A percentile compares a stretch with the other conserved stretches of the same genome.
phyloP scores from a whole-genome alignment of 2,888 invertebrate genomes.

The Leptarthrus brevirostris region DNA sequence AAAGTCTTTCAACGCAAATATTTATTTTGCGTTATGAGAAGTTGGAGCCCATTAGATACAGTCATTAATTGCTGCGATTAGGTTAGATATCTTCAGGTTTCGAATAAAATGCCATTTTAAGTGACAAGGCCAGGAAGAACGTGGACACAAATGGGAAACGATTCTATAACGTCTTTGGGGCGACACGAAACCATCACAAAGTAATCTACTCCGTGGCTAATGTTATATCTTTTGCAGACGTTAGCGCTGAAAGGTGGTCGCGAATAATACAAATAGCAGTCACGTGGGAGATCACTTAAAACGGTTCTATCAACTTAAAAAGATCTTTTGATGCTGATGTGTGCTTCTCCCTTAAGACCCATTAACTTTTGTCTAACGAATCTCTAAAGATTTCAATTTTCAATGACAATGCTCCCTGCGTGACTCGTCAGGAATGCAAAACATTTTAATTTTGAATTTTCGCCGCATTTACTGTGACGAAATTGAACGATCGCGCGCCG shows the following conservation, averaged over 20 bases:
- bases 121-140: background rate
- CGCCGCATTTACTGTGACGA: background rate
- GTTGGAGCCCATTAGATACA: background rate
- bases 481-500: background rate
- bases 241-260: background rate
- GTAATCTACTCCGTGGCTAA: background rate
- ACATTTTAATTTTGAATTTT: background rate
- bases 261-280: slow-evolving; percentile 16
- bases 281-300: slow-evolving; percentile 12
- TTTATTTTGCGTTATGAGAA: background rate
- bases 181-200: background rate
- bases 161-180: background rate
- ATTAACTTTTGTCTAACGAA: background rate
- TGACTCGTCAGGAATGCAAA: background rate
- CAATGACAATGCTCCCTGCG: background rate
- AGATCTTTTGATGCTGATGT: background rate
- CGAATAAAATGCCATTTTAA: background rate
- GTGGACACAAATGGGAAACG: background rate
- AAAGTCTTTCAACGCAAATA: background rate
- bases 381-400: background rate
- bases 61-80: background rate
- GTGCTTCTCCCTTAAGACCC: background rate
- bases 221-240: background rate
- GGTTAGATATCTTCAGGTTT: background rate
- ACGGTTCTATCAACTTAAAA: background rate